Conservation (phyloP, 2,888 invertebrate species). For the Pantelozetes paolii region DNA sequence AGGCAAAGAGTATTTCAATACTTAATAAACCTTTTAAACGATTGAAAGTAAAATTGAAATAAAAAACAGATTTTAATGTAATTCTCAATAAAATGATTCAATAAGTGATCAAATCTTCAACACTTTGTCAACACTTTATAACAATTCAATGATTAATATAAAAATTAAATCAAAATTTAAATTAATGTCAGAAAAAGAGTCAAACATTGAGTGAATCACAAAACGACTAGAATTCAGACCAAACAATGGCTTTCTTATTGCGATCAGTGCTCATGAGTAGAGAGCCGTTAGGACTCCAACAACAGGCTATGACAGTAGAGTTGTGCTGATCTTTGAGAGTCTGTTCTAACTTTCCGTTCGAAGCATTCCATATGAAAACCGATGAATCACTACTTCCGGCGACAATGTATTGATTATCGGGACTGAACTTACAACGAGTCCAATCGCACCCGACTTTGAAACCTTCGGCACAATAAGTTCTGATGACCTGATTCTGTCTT, state of each 20-base stretch:
- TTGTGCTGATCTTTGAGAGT: constrained; percentile 64
- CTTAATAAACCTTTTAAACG: not conserved
- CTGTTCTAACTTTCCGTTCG: constrained; percentile 68
- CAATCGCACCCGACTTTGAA: constrained; percentile 95
- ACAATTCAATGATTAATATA: not conserved
- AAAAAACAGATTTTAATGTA: not conserved
- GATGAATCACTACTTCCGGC: constrained; percentile 89
- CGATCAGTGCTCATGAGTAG: constrained; percentile 77
- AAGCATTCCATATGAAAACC: constrained; percentile 84
- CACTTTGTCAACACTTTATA: constrained; percentile 15
- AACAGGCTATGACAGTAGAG: constrained; percentile 72
- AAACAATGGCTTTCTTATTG: constrained; percentile 72
- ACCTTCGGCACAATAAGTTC: constrained; percentile 83
- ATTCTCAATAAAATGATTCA: not conserved
- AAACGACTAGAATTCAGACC: constrained; percentile 55
- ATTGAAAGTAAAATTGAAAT: not conserved
- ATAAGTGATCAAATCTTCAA: constrained; percentile 25
- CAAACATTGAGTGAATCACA: constrained; percentile 5
- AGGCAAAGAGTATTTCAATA: not conserved
- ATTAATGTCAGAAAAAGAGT: not conserved
- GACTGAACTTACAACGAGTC: constrained; percentile 85
- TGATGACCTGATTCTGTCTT: constrained; percentile 84
- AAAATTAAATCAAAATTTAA: not conserved
- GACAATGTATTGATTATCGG: constrained; percentile 78
- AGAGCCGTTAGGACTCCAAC: constrained; percentile 80